A percentile compares a stretch with the other conserved stretches of the same genome.
These are phyloP conservation scores for Pachydiplax longipennis DNA, from an alignment of 2,888 invertebrate genomes.

Conservation along the genomic window DNA sequence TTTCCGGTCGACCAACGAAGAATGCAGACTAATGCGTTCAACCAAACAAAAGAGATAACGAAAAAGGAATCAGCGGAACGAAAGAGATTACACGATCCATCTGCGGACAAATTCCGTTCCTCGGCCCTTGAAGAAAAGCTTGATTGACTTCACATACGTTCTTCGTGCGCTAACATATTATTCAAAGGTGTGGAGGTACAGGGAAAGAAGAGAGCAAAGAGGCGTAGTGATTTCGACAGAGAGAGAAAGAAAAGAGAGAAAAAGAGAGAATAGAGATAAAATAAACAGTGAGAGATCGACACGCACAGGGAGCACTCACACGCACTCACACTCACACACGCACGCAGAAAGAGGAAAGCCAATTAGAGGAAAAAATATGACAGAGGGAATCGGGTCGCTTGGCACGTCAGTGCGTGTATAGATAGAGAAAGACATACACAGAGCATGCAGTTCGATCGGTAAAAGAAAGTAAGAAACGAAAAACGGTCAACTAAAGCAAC, in stretches of 20 bases:
- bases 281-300: constrained; percentile 71
- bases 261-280: constrained; percentile 57
- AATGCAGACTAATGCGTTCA: constrained; percentile 2
- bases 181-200: constrained; percentile 47
- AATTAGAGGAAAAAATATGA: constrained; percentile 46
- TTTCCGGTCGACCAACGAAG: too few relatives aligned
- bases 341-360: constrained; percentile 46
- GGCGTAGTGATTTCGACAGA: constrained; percentile 46
- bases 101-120: not conserved
- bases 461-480: not conserved
- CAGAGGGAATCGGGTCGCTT: not conserved
- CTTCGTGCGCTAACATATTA: constrained; percentile 12
- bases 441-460: not conserved
- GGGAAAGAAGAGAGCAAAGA: constrained; percentile 50
- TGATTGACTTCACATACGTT: not conserved
- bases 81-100: constrained; percentile 19
- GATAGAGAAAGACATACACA: not conserved
- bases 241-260: constrained; percentile 50
- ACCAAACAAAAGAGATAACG: not conserved
- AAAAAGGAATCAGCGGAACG: constrained; percentile 46
- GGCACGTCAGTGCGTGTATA: not conserved
- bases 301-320: constrained; percentile 61
- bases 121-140: not conserved
- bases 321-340: constrained; percentile 8
- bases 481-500: not conserved